A percentile compares a stretch with the other conserved stretches of the same genome.
These are phyloP conservation scores for Fistularia commersonii DNA, from an alignment of 2,797 vertebrate genomes.

Conservation along the genomic window DNA sequence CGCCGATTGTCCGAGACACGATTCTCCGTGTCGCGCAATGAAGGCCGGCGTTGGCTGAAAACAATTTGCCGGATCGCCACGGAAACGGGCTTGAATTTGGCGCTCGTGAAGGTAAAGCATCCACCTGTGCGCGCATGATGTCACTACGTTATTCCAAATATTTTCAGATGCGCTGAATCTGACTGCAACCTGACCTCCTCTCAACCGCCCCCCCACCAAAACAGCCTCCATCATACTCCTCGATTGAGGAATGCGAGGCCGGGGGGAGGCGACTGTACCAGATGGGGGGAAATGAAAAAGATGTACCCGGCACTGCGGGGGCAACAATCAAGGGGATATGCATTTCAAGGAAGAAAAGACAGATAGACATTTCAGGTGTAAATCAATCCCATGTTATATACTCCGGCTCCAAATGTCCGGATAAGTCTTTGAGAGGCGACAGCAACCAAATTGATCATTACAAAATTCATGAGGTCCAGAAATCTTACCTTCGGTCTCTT, in stretches of 20 bases:
- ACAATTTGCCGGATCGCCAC: slow-evolving; percentile 66
- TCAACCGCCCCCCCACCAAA: slow-evolving; percentile 37
- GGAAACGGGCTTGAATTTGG: slow-evolving; percentile 9
- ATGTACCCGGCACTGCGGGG: slow-evolving; percentile 31
- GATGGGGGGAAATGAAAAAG: slow-evolving; percentile 37
- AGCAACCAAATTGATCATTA: slow-evolving; percentile 73
- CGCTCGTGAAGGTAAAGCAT: no score
- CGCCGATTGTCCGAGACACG: slow-evolving; percentile 60
- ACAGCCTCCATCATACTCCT: slow-evolving; percentile 15
- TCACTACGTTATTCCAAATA: no score
- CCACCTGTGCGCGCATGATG: no score
- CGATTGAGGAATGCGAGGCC: no score
- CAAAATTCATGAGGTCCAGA: slow-evolving; percentile 74
- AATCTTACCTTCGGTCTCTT: slow-evolving; percentile 58
- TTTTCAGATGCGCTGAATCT: slow-evolving; percentile 32
- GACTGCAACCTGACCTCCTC: slow-evolving; percentile 33
- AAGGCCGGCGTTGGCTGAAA: slow-evolving; percentile 68
- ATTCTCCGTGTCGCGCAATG: slow-evolving; percentile 53
- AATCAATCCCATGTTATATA: slow-evolving; percentile 61
- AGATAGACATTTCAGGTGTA: slow-evolving; percentile 39
- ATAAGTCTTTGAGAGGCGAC: slow-evolving; percentile 38
- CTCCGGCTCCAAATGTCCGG: slow-evolving; percentile 42
- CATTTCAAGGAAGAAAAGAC: slow-evolving; percentile 1
- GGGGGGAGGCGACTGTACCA: no score
- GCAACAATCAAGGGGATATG: slow-evolving; percentile 20